Conservation (phyloP, 2,113 vertebrate genomes). For the Protobothrops mucrosquamatus region DNA sequence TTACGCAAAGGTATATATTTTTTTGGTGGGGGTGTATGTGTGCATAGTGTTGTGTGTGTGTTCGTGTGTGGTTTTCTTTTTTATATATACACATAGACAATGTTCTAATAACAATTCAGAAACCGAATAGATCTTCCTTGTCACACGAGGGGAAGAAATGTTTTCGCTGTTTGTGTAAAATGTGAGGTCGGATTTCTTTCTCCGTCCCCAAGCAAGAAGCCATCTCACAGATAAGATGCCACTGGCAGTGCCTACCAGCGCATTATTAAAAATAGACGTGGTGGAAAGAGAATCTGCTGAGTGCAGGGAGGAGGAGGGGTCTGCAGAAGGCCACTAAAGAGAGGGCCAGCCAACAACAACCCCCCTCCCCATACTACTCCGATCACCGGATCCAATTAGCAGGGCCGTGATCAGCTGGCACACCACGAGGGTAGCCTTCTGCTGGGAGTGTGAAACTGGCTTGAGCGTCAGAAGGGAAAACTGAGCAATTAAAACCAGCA, state of each 20-base stretch:
- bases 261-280: conserved; percentile 16
- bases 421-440: background rate
- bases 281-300: conserved; percentile 16
- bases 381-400: conserved; percentile 9
- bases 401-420: background rate
- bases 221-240: background rate
- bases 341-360: background rate
- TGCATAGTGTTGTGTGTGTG: no score
- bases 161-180: background rate
- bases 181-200: background rate
- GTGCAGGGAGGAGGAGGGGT: background rate
- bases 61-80: no score
- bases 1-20: background rate
- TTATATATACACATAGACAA: background rate
- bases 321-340: background rate
- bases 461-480: background rate
- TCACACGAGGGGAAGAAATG: background rate
- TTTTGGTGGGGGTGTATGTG: no score
- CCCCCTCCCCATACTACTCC: background rate
- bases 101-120: background rate
- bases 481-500: conserved; percentile 19
- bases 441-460: background rate
- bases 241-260: background rate
- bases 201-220: background rate
- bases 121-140: background rate